Percentiles rank a stretch among this genome's conserved stretches.
Conservation (phyloP, 1,140 invertebrate genomes). For the Semibalanus balanoides region DNA sequence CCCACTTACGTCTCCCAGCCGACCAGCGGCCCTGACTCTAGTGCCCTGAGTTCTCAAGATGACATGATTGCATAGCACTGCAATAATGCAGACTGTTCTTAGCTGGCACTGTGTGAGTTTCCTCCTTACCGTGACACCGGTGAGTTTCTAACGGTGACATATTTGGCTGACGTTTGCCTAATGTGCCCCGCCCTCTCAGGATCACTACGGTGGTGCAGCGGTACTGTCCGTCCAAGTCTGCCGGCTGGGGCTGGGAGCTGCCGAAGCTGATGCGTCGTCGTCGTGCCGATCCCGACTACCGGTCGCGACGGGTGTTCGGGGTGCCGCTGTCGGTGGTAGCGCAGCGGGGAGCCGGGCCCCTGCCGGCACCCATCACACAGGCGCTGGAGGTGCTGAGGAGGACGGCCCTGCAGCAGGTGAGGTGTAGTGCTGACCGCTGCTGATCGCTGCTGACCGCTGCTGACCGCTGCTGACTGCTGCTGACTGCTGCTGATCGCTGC, state of each 20-base stretch:
- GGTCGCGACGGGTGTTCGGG: slow-evolving; percentile 50
- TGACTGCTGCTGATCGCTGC: no score
- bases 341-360: slow-evolving; percentile 70
- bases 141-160: no score
- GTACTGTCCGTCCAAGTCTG: slow-evolving; percentile 67
- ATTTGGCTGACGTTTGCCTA: no score
- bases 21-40: no score
- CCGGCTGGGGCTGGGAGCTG: slow-evolving; percentile 80
- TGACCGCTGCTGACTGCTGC: no score
- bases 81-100: no score
- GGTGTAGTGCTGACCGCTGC: background rate
- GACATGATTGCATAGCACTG: no score
- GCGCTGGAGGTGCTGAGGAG: slow-evolving; percentile 68
- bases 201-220: slow-evolving; percentile 83
- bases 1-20: no score
- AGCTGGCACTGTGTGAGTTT: no score
- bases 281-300: background rate
- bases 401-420: slow-evolving; percentile 60
- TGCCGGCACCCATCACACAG: slow-evolving; percentile 71
- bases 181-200: slow-evolving; percentile 25
- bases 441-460: no score
- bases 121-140: no score
- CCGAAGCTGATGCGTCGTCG: slow-evolving; percentile 83
- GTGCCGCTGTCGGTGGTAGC: slow-evolving; percentile 67
- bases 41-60: no score